These are phyloP conservation scores for Loripinus fragilis DNA, from an alignment of 2,888 invertebrate genomes.

Conservation along the genomic window DNA sequence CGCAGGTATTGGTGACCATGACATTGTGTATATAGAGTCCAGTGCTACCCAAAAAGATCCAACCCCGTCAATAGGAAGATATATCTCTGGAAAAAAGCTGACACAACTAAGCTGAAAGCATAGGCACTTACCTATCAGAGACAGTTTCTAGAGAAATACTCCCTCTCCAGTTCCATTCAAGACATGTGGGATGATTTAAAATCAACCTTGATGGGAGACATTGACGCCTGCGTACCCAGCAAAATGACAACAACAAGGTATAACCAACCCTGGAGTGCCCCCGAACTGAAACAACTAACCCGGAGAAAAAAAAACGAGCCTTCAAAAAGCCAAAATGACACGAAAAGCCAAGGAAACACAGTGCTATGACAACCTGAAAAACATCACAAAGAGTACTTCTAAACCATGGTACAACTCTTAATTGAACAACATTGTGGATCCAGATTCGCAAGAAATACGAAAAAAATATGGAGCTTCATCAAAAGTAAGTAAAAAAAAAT, in stretches of 20 bases:
- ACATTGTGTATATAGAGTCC: too few species aligned
- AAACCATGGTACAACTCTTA: background rate
- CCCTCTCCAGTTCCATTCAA: background rate
- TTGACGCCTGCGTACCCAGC: background rate
- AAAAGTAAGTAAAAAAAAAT: too few species aligned
- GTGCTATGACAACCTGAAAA: background rate
- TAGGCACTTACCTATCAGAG: background rate
- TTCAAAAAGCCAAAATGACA: background rate
- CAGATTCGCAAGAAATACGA: too few species aligned
- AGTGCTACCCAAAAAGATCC: background rate
- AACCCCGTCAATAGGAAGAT: constrained; percentile 18
- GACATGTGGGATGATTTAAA: background rate
- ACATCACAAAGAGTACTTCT: background rate
- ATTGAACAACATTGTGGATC: background rate
- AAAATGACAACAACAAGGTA: background rate
- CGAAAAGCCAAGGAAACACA: background rate
- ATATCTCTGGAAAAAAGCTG: background rate
- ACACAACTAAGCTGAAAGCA: background rate
- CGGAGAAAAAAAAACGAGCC: background rate
- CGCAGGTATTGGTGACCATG: constrained; percentile 28
- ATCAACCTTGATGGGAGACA: background rate
- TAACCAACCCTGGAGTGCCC: constrained; percentile 4
- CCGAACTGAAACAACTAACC: background rate
- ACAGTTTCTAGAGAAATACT: background rate
- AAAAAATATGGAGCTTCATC: too few species aligned